A percentile compares a stretch with the other conserved stretches of the same genome.
Evolutionary conservation across 92 coral and sea anemone genomes (phyloP).

Genomic region (Galaxea fascicularis): DNA sequence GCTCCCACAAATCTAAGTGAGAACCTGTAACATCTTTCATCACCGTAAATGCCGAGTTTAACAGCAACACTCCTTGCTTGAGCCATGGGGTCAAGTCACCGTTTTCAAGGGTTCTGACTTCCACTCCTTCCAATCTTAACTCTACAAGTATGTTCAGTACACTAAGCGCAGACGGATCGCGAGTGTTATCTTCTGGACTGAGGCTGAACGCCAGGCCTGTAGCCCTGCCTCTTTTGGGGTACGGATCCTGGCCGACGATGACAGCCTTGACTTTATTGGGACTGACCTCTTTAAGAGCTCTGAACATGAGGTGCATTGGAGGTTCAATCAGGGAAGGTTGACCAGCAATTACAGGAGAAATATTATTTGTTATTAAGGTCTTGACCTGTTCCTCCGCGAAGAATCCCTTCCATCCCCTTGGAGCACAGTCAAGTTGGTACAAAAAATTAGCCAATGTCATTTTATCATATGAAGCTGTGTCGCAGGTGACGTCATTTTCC

Average conservation of each 20-base stretch:
- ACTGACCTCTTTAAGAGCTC: background rate
- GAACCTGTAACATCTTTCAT: background rate
- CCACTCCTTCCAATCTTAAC: background rate
- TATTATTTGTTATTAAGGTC: background rate
- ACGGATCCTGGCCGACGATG: background rate
- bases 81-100: constrained; percentile 29
- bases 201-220: background rate
- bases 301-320: background rate
- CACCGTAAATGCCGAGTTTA: constrained; percentile 30
- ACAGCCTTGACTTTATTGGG: background rate
- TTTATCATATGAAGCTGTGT: background rate
- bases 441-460: background rate
- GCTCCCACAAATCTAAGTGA: background rate
- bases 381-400: background rate
- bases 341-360: no score
- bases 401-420: background rate
- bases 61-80: constrained; percentile 16
- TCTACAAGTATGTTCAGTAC: constrained; percentile 35
- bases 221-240: background rate
- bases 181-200: background rate
- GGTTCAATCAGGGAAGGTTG: no score
- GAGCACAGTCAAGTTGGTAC: background rate
- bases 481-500: background rate
- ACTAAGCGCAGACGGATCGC: constrained; percentile 15
- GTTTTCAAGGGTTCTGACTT: background rate